These are phyloP conservation scores for Papilio glaucus DNA, from an alignment of 1,140 invertebrate genomes.

Conservation along the genomic window DNA sequence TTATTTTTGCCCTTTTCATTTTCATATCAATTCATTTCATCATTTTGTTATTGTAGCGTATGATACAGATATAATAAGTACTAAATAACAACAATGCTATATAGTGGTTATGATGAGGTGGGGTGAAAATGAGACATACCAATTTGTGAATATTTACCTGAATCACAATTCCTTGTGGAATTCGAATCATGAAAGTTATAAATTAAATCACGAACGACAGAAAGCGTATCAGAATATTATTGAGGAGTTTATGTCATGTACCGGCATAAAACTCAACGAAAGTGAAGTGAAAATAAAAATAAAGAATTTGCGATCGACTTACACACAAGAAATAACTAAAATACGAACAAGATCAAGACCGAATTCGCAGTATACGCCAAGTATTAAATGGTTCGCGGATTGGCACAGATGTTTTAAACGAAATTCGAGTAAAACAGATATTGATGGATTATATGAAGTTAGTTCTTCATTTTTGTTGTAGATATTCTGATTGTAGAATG, in stretches of 20 bases:
- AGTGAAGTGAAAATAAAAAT: slow-evolving; percentile 74
- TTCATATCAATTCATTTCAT: too few relatives aligned
- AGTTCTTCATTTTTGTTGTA: background rate
- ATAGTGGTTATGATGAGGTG: slow-evolving; percentile 55
- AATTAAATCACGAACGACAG: slow-evolving; percentile 59
- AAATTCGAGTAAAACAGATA: slow-evolving; percentile 36
- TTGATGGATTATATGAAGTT: slow-evolving; percentile 41
- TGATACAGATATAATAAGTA: background rate
- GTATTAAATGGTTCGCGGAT: slow-evolving; percentile 69
- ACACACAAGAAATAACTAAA: slow-evolving; percentile 74
- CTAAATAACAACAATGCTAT: background rate
- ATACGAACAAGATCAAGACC: slow-evolving; percentile 60
- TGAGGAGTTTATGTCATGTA: slow-evolving; percentile 59
- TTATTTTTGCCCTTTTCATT: too few relatives aligned
- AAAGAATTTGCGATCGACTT: slow-evolving; percentile 76
- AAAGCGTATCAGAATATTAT: slow-evolving; percentile 68
- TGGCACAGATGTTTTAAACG: slow-evolving; percentile 61
- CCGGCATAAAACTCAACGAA: slow-evolving; percentile 60
- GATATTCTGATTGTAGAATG: background rate
- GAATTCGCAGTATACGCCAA: slow-evolving; percentile 56
- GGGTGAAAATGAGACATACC: slow-evolving; percentile 63
- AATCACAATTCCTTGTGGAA: slow-evolving; percentile 76
- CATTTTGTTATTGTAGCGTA: background rate
- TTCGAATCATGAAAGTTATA: slow-evolving; percentile 62
- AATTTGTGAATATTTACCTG: slow-evolving; percentile 78